Evolutionary conservation across 2,888 invertebrate species (phyloP).

Genomic region (Oscheius sp.): DNA sequence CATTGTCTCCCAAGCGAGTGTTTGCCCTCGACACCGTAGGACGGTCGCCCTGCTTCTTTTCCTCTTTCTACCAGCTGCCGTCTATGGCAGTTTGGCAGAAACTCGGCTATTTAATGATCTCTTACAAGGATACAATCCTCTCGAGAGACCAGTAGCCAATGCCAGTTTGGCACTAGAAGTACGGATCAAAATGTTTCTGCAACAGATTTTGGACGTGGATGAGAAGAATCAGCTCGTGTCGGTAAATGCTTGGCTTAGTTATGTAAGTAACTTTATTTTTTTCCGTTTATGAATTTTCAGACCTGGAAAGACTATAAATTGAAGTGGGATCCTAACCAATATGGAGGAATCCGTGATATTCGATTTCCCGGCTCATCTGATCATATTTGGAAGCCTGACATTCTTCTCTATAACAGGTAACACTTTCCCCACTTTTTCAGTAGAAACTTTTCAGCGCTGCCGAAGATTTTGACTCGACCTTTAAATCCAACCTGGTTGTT

Average conservation of each 20-base stretch:
- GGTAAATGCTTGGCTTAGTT: constrained; percentile 68
- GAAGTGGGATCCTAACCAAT: constrained; percentile 63
- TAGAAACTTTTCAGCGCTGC: constrained; percentile 52
- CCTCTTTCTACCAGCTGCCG: constrained; percentile 19
- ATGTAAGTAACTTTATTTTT: constrained; percentile 44
- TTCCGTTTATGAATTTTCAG: constrained; percentile 38
- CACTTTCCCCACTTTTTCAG: background rate
- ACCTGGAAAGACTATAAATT: constrained; percentile 66
- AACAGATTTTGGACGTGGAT: constrained; percentile 76
- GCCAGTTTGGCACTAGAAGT: constrained; percentile 74
- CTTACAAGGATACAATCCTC: constrained; percentile 71
- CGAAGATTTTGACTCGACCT: constrained; percentile 64
- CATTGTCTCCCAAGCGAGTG: background rate
- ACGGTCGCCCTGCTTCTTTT: constrained; percentile 18
- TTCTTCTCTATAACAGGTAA: constrained; percentile 64
- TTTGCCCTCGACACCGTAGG: background rate
- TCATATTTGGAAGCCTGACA: constrained; percentile 87
- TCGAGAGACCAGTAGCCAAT: constrained; percentile 75
- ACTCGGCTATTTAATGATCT: constrained; percentile 15
- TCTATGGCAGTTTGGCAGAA: constrained; percentile 21
- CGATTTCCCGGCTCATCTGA: constrained; percentile 65
- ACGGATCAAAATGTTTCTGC: constrained; percentile 74
- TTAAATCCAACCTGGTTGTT: constrained; percentile 61
- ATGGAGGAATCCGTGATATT: constrained; percentile 64
- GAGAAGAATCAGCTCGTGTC: constrained; percentile 68